A percentile compares a stretch with the other conserved stretches of the same genome.
phyloP scores from a whole-genome alignment of 2,888 invertebrate species.

The Caenorhabditis doughertyi region DNA sequence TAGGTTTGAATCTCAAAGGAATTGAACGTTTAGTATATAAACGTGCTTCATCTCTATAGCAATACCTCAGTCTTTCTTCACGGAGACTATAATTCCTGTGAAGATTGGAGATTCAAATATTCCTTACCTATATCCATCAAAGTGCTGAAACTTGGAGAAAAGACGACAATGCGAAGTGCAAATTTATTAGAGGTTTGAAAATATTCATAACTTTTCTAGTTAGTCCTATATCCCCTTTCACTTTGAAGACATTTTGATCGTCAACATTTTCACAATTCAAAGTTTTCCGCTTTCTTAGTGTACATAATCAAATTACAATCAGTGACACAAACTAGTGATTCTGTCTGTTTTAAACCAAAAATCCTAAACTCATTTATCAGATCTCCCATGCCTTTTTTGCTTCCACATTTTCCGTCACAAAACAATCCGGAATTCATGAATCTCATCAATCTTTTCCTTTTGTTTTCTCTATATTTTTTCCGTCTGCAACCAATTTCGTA shows the following conservation, averaged over 20 bases:
- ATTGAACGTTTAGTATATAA: neutral
- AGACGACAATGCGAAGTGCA: no score
- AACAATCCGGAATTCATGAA: constrained; percentile 46
- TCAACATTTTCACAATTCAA: neutral
- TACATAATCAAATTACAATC: constrained; percentile 50
- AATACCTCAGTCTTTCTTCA: no score
- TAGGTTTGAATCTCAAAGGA: neutral
- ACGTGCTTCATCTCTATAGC: no score
- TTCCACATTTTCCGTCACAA: constrained; percentile 15
- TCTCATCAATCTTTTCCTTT: constrained; percentile 40
- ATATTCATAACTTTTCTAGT: neutral
- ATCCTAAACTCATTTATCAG: constrained; percentile 51
- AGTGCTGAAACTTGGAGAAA: no score
- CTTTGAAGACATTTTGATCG: neutral
- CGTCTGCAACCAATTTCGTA: constrained; percentile 29
- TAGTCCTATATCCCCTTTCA: neutral
- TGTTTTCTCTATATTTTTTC: constrained; percentile 16
- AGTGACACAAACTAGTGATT: constrained; percentile 1
- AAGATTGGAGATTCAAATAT: no score
- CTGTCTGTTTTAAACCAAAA: constrained; percentile 5
- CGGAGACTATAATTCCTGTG: no score
- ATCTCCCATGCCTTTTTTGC: constrained; percentile 1
- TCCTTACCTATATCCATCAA: no score
- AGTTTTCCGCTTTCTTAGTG: constrained; percentile 5
- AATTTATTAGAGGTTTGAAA: no score